phyloP scores from a whole-genome alignment of 2,888 invertebrate genomes.

The Druceiella hillmani region DNA sequence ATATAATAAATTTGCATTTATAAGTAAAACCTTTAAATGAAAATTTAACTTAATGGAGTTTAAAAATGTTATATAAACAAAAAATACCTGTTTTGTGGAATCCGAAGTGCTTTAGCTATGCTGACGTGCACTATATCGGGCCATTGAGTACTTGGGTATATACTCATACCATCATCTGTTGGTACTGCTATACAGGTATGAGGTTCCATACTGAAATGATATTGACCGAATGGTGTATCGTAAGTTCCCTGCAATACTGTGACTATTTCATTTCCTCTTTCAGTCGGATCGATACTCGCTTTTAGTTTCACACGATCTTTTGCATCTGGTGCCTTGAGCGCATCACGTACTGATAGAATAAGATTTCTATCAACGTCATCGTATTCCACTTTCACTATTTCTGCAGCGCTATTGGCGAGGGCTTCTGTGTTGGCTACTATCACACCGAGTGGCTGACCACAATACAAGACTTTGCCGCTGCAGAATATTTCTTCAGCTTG shows the following conservation, averaged over 20 bases:
- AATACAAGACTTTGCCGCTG: slow-evolving; percentile 50
- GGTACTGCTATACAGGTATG: slow-evolving; percentile 55
- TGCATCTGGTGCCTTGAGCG: too few species aligned
- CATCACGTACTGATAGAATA: slow-evolving; percentile 32
- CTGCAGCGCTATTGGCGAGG: slow-evolving; percentile 53
- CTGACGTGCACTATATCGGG: slow-evolving; percentile 49
- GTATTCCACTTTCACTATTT: slow-evolving; percentile 54
- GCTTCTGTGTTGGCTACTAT: slow-evolving; percentile 56
- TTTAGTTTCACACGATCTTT: too few species aligned
- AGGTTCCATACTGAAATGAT: slow-evolving; percentile 67
- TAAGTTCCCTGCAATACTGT: slow-evolving; percentile 53
- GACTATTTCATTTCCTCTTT: slow-evolving; percentile 36
- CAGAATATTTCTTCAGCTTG: slow-evolving; percentile 46
- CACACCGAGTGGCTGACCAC: slow-evolving; percentile 64
- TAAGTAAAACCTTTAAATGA: too few species aligned
- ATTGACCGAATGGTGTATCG: slow-evolving; percentile 54
- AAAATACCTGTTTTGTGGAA: slow-evolving; percentile 52
- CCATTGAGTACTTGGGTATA: slow-evolving; percentile 54
- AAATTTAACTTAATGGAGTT: too few species aligned
- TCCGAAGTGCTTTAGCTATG: slow-evolving; percentile 45
- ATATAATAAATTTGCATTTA: too few species aligned
- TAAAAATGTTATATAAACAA: too few species aligned
- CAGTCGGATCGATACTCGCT: too few species aligned
- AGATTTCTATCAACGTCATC: slow-evolving; percentile 35
- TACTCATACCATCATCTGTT: slow-evolving; percentile 60